Conservation (phyloP, 2,888 invertebrate species). For the Dicyrtomina minuta region DNA sequence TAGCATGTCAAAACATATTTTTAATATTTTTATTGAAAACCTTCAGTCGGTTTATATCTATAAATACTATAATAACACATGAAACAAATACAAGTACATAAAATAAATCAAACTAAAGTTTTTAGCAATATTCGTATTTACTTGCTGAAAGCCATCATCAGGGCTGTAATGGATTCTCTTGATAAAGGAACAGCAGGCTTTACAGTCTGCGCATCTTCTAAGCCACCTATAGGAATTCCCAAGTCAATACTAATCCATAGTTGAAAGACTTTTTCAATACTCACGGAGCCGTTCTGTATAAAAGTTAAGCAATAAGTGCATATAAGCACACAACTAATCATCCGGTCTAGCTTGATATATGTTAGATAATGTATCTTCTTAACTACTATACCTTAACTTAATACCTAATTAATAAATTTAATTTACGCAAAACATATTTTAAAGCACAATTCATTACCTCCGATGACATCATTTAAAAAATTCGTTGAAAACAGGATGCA, state of each 20-base stretch:
- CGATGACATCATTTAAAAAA: constrained; percentile 51
- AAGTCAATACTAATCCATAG: constrained; percentile 82
- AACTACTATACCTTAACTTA: not conserved
- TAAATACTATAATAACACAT: too few species aligned
- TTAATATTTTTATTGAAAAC: too few species aligned
- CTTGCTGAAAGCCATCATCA: constrained; percentile 68
- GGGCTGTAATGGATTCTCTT: constrained; percentile 65
- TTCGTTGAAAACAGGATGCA: constrained; percentile 44
- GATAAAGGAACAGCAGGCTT: constrained; percentile 68
- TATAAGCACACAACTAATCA: too few species aligned
- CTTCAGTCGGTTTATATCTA: too few species aligned
- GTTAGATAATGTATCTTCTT: not conserved
- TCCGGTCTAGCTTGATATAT: not conserved
- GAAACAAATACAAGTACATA: too few species aligned
- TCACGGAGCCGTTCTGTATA: constrained; percentile 68
- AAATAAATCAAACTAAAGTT: too few species aligned
- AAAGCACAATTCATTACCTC: constrained; percentile 51
- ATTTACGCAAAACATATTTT: too few species aligned
- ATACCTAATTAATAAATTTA: too few species aligned
- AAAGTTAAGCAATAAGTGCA: constrained; percentile 1
- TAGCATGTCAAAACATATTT: too few species aligned
- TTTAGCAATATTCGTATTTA: too few species aligned
- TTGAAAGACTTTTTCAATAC: constrained; percentile 79
- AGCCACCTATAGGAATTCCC: constrained; percentile 57
- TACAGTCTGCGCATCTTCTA: constrained; percentile 63